Evolutionary conservation across 2,113 vertebrate species (phyloP).

Genomic region (Tupaia tana): DNA sequence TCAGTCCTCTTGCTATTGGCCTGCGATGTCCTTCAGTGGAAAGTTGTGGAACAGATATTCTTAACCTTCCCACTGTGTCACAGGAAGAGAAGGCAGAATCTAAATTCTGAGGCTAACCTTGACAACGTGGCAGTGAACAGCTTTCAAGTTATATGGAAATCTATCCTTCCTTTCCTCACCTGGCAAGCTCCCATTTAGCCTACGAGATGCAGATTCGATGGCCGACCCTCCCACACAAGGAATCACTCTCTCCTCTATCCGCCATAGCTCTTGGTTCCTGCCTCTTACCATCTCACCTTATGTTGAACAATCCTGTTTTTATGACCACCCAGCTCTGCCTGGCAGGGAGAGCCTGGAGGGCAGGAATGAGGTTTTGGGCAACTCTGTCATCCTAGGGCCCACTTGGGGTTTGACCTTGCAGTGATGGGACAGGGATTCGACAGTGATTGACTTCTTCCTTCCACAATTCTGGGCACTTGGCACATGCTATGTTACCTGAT

Average conservation of each 20-base stretch:
- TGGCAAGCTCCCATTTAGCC: neutral
- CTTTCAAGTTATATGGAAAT: neutral
- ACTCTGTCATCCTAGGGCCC: neutral
- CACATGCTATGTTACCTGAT: neutral
- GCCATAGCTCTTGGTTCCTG: neutral
- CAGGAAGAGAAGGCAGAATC: constrained; percentile 21
- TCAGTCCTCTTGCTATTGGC: constrained; percentile 12
- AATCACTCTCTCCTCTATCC: neutral
- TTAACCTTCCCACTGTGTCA: neutral
- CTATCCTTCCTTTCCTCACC: neutral
- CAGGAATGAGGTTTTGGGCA: neutral
- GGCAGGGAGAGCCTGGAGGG: neutral
- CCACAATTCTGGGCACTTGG: neutral
- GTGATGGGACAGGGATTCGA: neutral
- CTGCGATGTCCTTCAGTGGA: neutral
- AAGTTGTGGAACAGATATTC: constrained; percentile 7
- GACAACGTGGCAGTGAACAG: neutral
- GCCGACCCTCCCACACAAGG: neutral
- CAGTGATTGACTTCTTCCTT: neutral
- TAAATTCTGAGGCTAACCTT: neutral
- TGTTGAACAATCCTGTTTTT: neutral
- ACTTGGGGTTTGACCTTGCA: too few species aligned
- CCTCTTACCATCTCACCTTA: neutral
- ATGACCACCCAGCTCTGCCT: neutral
- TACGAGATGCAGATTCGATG: neutral